Percentiles rank a stretch among this genome's conserved stretches.
Evolutionary conservation across 2,113 vertebrate genomes (phyloP).

Genomic region (Tretioscincus oriximinensis): DNA sequence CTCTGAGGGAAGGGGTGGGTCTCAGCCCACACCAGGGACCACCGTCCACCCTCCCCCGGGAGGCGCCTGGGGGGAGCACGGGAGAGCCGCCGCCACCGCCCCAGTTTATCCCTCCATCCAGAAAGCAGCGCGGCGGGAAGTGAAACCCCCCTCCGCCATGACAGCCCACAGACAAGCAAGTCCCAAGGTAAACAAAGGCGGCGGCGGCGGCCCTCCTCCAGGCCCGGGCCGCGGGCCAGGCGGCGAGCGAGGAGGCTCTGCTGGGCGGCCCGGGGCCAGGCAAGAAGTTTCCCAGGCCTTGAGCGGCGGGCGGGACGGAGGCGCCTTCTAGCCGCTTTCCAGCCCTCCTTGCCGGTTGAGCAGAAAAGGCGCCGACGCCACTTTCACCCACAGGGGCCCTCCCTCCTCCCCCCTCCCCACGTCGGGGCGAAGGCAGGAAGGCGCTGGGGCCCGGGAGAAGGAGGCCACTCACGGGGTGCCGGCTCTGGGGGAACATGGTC

Average conservation of each 20-base stretch:
- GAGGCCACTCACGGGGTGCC: conserved; percentile 77
- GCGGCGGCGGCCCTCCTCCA: not conserved
- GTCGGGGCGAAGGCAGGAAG: too few species aligned
- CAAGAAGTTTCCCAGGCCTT: conserved; percentile 19
- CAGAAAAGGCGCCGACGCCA: too few species aligned
- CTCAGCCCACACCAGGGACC: too few species aligned
- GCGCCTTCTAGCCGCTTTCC: not conserved
- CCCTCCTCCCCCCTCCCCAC: not conserved
- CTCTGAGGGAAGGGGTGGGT: too few species aligned
- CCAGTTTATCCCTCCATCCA: not conserved
- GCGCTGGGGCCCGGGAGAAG: too few species aligned
- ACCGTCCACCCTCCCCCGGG: too few species aligned
- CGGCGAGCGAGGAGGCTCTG: not conserved
- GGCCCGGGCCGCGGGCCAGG: not conserved
- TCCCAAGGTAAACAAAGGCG: conserved; percentile 22
- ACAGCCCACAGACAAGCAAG: not conserved
- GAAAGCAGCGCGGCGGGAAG: not conserved
- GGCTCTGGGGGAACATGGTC: conserved; percentile 84
- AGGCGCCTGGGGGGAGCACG: too few species aligned
- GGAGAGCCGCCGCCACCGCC: accelerated
- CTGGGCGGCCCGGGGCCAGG: not conserved
- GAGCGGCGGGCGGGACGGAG: not conserved
- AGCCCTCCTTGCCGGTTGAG: not conserved
- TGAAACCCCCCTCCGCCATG: conserved; percentile 35
- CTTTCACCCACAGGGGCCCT: too few species aligned